Evolutionary conservation across 2,888 invertebrate genomes (phyloP).

Genomic region (Andrena haemorrhoa): DNA sequence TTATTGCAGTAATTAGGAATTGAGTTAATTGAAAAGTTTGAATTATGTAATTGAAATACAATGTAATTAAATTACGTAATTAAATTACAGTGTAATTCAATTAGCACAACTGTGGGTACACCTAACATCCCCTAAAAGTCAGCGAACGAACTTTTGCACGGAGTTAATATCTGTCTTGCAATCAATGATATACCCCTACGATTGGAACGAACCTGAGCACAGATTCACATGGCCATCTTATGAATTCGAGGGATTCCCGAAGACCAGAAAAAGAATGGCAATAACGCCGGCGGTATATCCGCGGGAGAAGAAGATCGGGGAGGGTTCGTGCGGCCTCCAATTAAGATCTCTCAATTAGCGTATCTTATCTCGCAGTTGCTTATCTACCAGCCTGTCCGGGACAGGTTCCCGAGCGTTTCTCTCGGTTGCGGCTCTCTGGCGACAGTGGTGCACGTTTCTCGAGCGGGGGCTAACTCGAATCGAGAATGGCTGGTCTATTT

Average conservation of each 20-base stretch:
- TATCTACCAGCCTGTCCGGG: conserved; percentile 66
- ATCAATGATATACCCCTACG: not conserved
- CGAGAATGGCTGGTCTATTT: conserved; percentile 67
- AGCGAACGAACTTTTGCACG: too few relatives aligned
- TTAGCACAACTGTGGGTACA: too few relatives aligned
- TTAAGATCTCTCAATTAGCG: conserved; percentile 83
- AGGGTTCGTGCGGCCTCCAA: conserved; percentile 72
- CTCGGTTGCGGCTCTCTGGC: conserved; percentile 46
- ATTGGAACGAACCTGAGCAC: not conserved
- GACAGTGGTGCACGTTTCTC: conserved; percentile 43
- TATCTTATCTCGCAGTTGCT: conserved; percentile 80
- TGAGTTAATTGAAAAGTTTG: too few relatives aligned
- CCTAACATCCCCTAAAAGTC: too few relatives aligned
- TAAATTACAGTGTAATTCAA: too few relatives aligned
- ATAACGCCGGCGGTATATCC: conserved; percentile 37
- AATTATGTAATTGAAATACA: too few relatives aligned
- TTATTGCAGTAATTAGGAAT: too few relatives aligned
- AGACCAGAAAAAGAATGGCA: not conserved
- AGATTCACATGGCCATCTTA: not conserved
- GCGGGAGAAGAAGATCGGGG: conserved; percentile 56
- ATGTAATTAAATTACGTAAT: too few relatives aligned
- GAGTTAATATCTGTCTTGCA: too few relatives aligned
- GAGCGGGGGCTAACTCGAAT: conserved; percentile 45
- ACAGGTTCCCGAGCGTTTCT: conserved; percentile 67
- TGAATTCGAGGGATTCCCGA: conserved; percentile 20